A percentile compares a stretch with the other conserved stretches of the same genome.
phyloP scores from a whole-genome alignment of 2,888 invertebrate species.

The Pocota personata region DNA sequence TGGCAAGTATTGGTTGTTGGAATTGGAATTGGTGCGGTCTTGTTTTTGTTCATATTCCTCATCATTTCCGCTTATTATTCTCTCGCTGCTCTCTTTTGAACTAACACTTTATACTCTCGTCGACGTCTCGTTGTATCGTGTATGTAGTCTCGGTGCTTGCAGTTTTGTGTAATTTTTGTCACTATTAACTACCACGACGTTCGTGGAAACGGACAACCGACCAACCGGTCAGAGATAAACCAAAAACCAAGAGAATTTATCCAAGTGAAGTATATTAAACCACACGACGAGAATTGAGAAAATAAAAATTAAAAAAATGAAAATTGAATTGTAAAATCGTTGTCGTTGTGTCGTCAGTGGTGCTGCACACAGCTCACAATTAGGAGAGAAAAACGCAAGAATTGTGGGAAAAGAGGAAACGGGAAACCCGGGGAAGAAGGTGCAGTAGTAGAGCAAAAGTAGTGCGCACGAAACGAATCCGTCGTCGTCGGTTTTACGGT shows the following conservation, averaged over 20 bases:
- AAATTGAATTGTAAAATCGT: slow-evolving; percentile 59
- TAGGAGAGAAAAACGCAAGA: neutral
- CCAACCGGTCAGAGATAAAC: slow-evolving; percentile 40
- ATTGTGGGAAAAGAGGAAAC: slow-evolving; percentile 10
- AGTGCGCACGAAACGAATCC: slow-evolving; percentile 71
- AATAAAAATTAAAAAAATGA: slow-evolving; percentile 25
- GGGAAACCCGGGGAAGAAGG: slow-evolving; percentile 55
- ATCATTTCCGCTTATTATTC: slow-evolving; percentile 74
- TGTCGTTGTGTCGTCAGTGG: slow-evolving; percentile 54
- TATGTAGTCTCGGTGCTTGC: slow-evolving; percentile 55
- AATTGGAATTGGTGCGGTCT: slow-evolving; percentile 71
- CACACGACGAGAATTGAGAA: slow-evolving; percentile 48
- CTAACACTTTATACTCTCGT: slow-evolving; percentile 54
- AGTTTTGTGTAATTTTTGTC: slow-evolving; percentile 71
- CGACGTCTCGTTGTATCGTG: slow-evolving; percentile 12
- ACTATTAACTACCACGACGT: slow-evolving; percentile 63
- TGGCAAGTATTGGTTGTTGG: slow-evolving; percentile 72
- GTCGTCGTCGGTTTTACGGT: slow-evolving; percentile 66
- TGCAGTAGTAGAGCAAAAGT: slow-evolving; percentile 65
- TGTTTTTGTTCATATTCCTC: slow-evolving; percentile 73
- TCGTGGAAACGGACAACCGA: slow-evolving; percentile 58
- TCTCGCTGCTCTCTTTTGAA: slow-evolving; percentile 68
- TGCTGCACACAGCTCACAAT: slow-evolving; percentile 39
- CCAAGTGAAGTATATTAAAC: slow-evolving; percentile 35
- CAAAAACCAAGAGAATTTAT: slow-evolving; percentile 30